A percentile compares a stretch with the other conserved stretches of the same genome.
Evolutionary conservation across 1,140 invertebrate genomes (phyloP).

Genomic region (Drosophila guanche): DNA sequence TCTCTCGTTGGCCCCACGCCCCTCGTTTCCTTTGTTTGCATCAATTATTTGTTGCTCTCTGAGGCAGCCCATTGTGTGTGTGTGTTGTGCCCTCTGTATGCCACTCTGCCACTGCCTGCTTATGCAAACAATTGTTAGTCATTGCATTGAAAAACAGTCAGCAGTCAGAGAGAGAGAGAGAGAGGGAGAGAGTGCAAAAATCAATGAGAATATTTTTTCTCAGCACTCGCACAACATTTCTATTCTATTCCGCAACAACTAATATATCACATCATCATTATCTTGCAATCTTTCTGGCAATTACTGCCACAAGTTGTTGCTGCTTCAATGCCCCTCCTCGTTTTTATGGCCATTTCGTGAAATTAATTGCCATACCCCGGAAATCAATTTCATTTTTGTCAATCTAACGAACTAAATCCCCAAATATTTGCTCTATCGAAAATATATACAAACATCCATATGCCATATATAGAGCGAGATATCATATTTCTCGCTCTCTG

Average conservation of each 20-base stretch:
- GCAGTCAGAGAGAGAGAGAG: conserved; percentile 3
- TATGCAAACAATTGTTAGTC: conserved; percentile 48
- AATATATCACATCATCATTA: conserved; percentile 12
- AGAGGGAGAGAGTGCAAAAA: conserved; percentile 15
- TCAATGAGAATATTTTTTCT: conserved; percentile 23
- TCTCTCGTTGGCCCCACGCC: conserved; percentile 32
- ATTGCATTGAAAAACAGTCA: conserved; percentile 35
- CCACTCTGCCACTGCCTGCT: conserved; percentile 16
- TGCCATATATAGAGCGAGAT: not conserved
- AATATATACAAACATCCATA: not conserved
- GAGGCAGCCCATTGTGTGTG: too few relatives aligned
- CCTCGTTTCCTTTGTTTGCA: not conserved
- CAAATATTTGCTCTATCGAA: conserved; percentile 8
- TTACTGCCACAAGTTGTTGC: conserved; percentile 30
- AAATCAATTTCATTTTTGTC: conserved; percentile 45
- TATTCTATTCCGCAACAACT: conserved; percentile 15
- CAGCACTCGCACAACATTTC: conserved; percentile 1
- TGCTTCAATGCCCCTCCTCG: not conserved
- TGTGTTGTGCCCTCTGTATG: too few relatives aligned
- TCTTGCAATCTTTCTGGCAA: conserved; percentile 5
- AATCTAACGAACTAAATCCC: conserved; percentile 2
- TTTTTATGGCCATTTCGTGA: conserved; percentile 2
- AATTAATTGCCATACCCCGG: conserved; percentile 25
- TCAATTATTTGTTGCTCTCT: too few relatives aligned
- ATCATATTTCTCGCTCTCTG: conserved; percentile 15